Evolutionary conservation across 2,113 vertebrate species (phyloP).

Genomic region (Prionailurus bengalensis): DNA sequence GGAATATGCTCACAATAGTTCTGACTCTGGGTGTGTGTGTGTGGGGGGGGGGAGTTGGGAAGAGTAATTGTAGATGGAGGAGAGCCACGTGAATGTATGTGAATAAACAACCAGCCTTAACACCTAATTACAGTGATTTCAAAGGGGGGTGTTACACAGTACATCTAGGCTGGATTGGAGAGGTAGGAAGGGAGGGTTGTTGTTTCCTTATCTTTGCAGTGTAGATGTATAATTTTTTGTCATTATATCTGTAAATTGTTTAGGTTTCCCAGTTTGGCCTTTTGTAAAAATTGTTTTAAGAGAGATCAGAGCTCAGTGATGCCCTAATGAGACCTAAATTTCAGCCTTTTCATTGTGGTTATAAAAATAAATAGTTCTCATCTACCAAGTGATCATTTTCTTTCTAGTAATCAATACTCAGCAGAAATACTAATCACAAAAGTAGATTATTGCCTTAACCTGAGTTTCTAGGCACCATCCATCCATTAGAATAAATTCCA

Average conservation of each 20-base stretch:
- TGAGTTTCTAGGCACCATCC: background rate
- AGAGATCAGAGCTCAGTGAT: background rate
- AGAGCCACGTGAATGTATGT: conserved; percentile 39
- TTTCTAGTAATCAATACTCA: background rate
- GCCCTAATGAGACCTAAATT: background rate
- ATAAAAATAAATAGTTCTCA: conserved; percentile 28
- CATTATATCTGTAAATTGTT: background rate
- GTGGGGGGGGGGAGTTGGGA: background rate
- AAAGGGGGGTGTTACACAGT: background rate
- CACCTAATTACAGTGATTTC: conserved; percentile 64
- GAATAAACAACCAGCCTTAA: conserved; percentile 49
- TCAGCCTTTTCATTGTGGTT: background rate
- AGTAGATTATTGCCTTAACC: background rate
- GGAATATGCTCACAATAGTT: conserved; percentile 59
- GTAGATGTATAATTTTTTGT: background rate
- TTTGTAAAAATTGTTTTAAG: background rate
- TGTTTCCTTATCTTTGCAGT: background rate
- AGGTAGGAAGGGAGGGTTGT: background rate
- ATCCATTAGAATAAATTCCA: conserved; percentile 38
- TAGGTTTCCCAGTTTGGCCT: background rate
- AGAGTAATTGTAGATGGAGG: conserved; percentile 29
- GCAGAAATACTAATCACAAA: background rate
- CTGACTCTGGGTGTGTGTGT: background rate
- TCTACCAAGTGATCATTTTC: conserved; percentile 10
- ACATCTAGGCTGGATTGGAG: background rate